Evolutionary conservation across 2,113 vertebrate genomes (phyloP).

Genomic region (Pachycephala philippinensis): DNA sequence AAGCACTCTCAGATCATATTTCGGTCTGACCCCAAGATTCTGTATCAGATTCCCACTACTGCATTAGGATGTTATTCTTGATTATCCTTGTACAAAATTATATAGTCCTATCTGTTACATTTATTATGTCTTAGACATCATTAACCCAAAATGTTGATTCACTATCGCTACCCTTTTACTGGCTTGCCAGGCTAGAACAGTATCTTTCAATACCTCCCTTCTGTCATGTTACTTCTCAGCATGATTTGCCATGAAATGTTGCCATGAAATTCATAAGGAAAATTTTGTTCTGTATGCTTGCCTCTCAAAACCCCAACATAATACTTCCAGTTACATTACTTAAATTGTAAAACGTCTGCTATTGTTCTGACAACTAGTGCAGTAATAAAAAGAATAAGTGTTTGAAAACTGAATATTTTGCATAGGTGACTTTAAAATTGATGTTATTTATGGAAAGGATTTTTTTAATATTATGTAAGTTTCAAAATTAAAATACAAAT

Average conservation of each 20-base stretch:
- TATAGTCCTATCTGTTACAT: not conserved
- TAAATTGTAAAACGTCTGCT: not conserved
- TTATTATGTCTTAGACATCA: not conserved
- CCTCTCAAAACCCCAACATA: not conserved
- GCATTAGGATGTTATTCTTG: not conserved
- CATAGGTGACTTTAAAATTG: not conserved
- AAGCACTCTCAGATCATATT: not conserved
- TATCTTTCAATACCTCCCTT: not conserved
- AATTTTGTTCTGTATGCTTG: fast-evolving
- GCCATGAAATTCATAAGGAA: not conserved
- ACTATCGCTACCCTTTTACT: not conserved
- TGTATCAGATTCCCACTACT: not conserved
- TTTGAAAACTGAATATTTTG: not conserved
- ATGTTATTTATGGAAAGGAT: not conserved
- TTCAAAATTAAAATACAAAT: not conserved
- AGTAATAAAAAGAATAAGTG: not conserved
- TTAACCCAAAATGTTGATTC: not conserved
- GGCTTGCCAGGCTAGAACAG: not conserved
- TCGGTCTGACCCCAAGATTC: not conserved
- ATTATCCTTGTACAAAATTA: not conserved
- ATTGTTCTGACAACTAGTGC: not conserved
- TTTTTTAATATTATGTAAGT: not conserved
- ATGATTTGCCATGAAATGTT: not conserved
- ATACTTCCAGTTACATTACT: not conserved
- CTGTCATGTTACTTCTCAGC: not conserved